Evolutionary conservation across 2,113 vertebrate genomes (phyloP).

Genomic region (Nerophis lumbriciformis): DNA sequence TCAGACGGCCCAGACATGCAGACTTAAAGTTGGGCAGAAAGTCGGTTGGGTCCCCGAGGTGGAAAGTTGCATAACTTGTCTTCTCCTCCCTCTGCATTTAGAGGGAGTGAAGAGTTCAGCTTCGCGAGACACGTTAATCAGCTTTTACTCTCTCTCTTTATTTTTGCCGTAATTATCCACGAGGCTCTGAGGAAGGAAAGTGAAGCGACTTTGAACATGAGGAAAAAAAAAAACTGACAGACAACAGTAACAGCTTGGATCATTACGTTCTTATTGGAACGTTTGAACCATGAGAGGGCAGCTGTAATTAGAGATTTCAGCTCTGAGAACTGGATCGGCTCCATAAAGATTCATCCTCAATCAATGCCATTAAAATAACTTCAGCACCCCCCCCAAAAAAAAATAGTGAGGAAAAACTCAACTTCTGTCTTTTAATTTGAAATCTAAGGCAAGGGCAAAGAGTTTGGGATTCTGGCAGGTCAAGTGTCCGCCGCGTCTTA

Average conservation of each 20-base stretch:
- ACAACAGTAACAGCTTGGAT: constrained; percentile 59
- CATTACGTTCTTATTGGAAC: constrained; percentile 50
- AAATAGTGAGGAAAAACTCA: constrained; percentile 13
- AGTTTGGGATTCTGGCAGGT: constrained; percentile 36
- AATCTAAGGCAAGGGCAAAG: constrained; percentile 47
- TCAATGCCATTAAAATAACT: constrained; percentile 25
- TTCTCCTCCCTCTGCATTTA: constrained; percentile 52
- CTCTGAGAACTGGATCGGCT: constrained; percentile 30
- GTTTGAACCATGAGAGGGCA: constrained; percentile 34
- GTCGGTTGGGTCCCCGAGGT: constrained; percentile 63
- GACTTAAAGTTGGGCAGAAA: constrained; percentile 60
- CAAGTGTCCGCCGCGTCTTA: constrained; percentile 36
- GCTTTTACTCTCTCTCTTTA: constrained; percentile 54
- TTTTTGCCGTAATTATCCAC: constrained; percentile 56
- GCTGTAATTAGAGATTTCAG: constrained; percentile 53
- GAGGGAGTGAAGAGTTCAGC: constrained; percentile 59
- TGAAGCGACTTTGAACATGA: constrained; percentile 44
- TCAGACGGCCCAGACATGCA: constrained; percentile 46
- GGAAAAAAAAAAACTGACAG: constrained; percentile 28
- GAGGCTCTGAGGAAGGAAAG: constrained; percentile 49
- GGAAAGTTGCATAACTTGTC: constrained; percentile 57
- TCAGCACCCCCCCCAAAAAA: background rate
- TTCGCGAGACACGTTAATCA: constrained; percentile 62
- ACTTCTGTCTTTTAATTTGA: constrained; percentile 3
- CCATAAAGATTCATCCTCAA: constrained; percentile 23